Evolutionary conservation across 1,140 invertebrate species (phyloP).

Genomic region (Mya arenaria): DNA sequence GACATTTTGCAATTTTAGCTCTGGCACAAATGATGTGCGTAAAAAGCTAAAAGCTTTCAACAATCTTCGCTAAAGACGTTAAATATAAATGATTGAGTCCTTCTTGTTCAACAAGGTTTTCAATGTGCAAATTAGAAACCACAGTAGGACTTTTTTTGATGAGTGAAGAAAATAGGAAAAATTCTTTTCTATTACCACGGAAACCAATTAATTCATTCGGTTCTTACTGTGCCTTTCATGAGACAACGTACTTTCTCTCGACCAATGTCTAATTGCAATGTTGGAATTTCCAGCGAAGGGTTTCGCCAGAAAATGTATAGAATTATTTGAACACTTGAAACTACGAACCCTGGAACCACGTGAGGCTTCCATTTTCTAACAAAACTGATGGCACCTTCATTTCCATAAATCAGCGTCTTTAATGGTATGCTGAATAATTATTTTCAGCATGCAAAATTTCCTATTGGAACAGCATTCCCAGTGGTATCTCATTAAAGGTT

Average conservation of each 20-base stretch:
- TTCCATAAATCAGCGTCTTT: conserved; percentile 26
- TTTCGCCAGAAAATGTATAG: background rate
- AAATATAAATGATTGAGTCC: too few relatives aligned
- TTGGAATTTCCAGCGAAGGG: conserved; percentile 10
- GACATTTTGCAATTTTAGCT: too few relatives aligned
- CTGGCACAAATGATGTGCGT: too few relatives aligned
- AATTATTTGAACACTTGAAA: background rate
- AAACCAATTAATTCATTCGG: background rate
- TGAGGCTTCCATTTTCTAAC: conserved; percentile 9
- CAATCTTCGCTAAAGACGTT: too few relatives aligned
- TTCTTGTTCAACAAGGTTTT: too few relatives aligned
- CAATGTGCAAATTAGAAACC: background rate
- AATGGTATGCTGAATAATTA: conserved; percentile 20
- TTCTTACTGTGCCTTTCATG: background rate
- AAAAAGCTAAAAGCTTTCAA: too few relatives aligned
- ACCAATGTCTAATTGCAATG: conserved; percentile 24
- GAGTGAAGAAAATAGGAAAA: background rate
- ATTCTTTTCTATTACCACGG: background rate
- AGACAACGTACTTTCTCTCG: background rate
- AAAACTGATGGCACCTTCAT: conserved; percentile 24
- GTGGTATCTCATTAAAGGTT: too few relatives aligned
- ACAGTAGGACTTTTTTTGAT: background rate
- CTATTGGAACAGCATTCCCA: too few relatives aligned
- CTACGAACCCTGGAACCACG: background rate
- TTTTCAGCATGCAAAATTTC: conserved; percentile 38